Conservation (phyloP, 2,888 invertebrate species). For the Tiliacea aurago region DNA sequence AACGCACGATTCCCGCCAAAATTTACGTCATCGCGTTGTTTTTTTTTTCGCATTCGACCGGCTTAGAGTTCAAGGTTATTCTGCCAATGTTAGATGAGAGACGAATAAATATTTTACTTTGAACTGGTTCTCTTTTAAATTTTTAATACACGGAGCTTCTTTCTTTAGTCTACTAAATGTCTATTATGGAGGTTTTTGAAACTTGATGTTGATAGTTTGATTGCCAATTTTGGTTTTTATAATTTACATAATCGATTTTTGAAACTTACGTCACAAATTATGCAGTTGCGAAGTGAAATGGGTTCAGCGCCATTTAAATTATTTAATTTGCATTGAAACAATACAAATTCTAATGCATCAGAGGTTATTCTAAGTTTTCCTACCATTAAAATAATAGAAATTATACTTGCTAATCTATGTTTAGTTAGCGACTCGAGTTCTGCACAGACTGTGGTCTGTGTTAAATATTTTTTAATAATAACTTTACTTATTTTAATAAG, state of each 20-base stretch:
- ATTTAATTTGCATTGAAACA: slow-evolving; percentile 37
- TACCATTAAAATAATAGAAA: slow-evolving; percentile 21
- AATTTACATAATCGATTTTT: slow-evolving; percentile 1
- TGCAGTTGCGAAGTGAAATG: slow-evolving; percentile 2
- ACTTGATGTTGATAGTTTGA: neutral
- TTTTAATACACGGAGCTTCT: slow-evolving; percentile 8
- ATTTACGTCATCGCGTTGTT: slow-evolving; percentile 72
- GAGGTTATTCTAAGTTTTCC: slow-evolving; percentile 15
- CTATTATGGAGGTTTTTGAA: too few relatives aligned
- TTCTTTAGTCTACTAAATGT: neutral
- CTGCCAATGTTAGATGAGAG: slow-evolving; percentile 59
- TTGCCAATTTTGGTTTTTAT: neutral
- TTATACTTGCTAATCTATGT: slow-evolving; percentile 16
- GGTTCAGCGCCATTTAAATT: slow-evolving; percentile 21
- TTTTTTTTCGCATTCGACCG: slow-evolving; percentile 72
- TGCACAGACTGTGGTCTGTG: too few relatives aligned
- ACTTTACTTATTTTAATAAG: neutral
- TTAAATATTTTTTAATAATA: neutral
- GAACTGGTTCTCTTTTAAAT: slow-evolving; percentile 50
- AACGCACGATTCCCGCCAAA: slow-evolving; percentile 66
- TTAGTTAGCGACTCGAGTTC: too few relatives aligned
- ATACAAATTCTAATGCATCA: slow-evolving; percentile 25
- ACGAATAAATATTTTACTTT: slow-evolving; percentile 52
- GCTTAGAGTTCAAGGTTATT: slow-evolving; percentile 76
- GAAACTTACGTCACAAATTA: neutral